Conservation (phyloP, 2,797 vertebrate species). For the Catamblyrhynchus diadema region DNA sequence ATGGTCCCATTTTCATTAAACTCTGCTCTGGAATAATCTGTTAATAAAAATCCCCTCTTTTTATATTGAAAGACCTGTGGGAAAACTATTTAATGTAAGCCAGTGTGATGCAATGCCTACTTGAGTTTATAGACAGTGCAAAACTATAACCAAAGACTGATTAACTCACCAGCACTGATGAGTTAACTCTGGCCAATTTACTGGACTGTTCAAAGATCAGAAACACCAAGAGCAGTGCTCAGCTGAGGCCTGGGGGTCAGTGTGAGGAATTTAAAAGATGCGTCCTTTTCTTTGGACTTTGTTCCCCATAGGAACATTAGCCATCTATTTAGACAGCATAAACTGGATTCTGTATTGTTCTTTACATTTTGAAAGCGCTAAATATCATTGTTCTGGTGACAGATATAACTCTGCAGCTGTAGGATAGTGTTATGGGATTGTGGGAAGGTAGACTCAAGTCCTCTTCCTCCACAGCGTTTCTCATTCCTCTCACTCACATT, state of each 20-base stretch:
- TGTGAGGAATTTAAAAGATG: not conserved
- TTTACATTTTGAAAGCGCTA: not conserved
- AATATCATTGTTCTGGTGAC: not conserved
- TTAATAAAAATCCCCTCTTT: not conserved
- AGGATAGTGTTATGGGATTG: not conserved
- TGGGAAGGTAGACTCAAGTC: not conserved
- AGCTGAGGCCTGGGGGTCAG: not conserved
- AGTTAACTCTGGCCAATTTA: not conserved
- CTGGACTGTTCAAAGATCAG: not conserved
- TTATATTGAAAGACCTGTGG: not conserved
- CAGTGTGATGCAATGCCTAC: not conserved
- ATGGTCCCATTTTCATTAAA: not conserved
- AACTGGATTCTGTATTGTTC: not conserved
- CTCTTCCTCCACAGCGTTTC: not conserved
- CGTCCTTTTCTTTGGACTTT: not conserved
- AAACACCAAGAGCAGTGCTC: not conserved
- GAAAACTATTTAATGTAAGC: not conserved
- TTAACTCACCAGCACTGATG: not conserved
- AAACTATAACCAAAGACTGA: not conserved
- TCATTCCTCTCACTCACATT: not conserved
- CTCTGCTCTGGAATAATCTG: not conserved
- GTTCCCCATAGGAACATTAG: not conserved
- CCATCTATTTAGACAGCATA: not conserved
- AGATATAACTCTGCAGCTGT: not conserved
- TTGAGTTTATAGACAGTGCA: not conserved